Evolutionary conservation across 2,797 vertebrate genomes (phyloP), one percentile per base, ranked within the genome.

Genomic region (Remorina albescens): DNA sequence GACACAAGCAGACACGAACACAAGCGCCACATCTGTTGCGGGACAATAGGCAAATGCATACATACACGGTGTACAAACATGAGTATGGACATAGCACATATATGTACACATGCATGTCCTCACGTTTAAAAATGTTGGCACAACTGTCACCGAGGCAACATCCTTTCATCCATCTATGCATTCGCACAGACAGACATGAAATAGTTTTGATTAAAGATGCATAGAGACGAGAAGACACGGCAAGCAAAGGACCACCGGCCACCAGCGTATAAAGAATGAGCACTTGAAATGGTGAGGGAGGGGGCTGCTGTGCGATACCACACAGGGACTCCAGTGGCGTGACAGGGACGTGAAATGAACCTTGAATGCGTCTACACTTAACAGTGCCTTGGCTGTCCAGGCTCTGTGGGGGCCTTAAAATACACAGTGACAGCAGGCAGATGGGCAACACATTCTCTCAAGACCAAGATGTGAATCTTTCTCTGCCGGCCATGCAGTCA

Each of bases 321-420:
- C 53, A 69, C 78, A 8, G 34, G 37, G 55, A 69, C 74, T 79
- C 68, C 78, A n/a, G 75, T 76, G 73, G 84, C 79, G 78, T 88
- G 82, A 90, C 85, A 75, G 82, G 67, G 80, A 89, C 68, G 66
- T 86, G 89, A 92, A 93, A 91, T 90, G 81, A 90, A 91, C 81
- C 86, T 83, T 86, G 85, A 86, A 90, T 74, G 70, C 75, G 60
- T 68, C 66, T 41, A 77, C 85, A 89, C 82, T 87, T 76, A 81
- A 80, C 78, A 69, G 75, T 86, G 74, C 65, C 76, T 37, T 39
- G 67, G 80, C 74, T 80, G 80, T 78, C 72, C 84, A 37, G 42
- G 56, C 79, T 83, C 84, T 83, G 82, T 74, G 6, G 84, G 81
- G 62, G 66, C 50, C 76, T 85, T 76, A 64, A 86, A 84, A 88